Base-by-base conservation (phyloP, 2,113 vertebrate genomes). In the Chroicocephalus ridibundus region DNA sequence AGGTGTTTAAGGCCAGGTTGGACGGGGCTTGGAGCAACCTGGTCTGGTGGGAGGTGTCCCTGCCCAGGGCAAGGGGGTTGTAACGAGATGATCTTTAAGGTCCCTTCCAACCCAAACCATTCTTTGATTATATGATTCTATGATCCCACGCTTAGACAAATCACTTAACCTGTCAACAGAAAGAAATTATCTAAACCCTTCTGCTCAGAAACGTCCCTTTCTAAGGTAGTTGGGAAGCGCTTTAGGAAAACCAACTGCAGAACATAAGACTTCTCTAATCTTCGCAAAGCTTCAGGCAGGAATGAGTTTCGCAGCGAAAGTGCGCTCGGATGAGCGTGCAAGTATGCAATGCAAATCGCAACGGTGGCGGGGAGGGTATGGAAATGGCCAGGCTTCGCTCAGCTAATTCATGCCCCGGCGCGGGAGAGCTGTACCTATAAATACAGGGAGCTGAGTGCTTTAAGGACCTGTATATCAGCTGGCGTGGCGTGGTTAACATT, bases 381-480 rank as follows among this genome's bases (percentile, higher is more conserved):
- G 79, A 89, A 96, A 91, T 82, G 81, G 86, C 70, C 74, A 26
- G 51, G 74, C 83, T 97, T 92, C 34, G 90, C 82, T 93, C 57
- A 77, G 93, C 91, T 91, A 91, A 91, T 95, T 94, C 29, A 0
- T 2, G 6, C 55, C 81, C 38, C 1, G 3, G 4, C 32, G 62
- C 15, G 1, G 71, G 42, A 76, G 70, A 70, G 60, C 72, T 80
- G 5, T 51, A 58, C 71, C 94, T 94, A 90, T 91, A 89, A 92
- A 97, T 95, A 93, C 42, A 52, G 81, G 52, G 65, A 91, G 88
- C 89, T 85, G 86, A 95, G 66, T 93, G 66, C 83, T 97, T 88
- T 93, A 93, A 93, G 78, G 80, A 84, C 71, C 77, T 62, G 76
- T 90, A 93, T 64, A 91, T 95, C 95, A 92, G 68, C 77, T 70